Percentiles rank a stretch among this genome's conserved stretches.
Conservation (phyloP, 2,113 vertebrate species). For the Myodes glareolus region DNA sequence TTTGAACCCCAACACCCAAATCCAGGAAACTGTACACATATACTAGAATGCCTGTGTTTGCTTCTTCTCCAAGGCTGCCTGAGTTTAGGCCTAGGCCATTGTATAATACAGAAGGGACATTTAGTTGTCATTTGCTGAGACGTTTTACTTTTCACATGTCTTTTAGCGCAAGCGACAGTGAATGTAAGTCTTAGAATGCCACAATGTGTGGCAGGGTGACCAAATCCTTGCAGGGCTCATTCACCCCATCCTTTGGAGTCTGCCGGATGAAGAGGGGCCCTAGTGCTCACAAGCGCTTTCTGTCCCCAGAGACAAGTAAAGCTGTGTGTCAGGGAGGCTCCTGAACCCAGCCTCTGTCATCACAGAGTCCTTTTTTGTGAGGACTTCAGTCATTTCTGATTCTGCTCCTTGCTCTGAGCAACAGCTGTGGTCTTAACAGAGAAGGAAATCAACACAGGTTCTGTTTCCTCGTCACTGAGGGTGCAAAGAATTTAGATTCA, state of each 20-base stretch:
- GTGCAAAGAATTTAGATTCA: constrained; percentile 11
- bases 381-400: constrained; percentile 12
- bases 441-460: constrained; percentile 10
- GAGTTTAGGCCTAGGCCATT: background rate
- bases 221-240: fast-evolving
- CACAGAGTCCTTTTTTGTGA: constrained; percentile 70
- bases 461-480: constrained; percentile 2
- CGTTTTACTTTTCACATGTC: background rate
- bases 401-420: background rate
- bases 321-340: constrained; percentile 35
- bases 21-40: background rate
- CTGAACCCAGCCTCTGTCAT: background rate
- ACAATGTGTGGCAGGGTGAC: background rate
- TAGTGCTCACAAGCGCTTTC: background rate
- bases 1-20: background rate
- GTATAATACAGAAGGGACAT: background rate
- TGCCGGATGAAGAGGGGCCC: background rate
- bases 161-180: background rate
- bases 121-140: background rate
- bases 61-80: background rate
- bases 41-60: fast-evolving
- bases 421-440: constrained; percentile 53
- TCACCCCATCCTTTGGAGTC: background rate
- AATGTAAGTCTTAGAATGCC: background rate
- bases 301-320: constrained; percentile 54